A percentile compares a stretch with the other conserved stretches of the same genome.
Evolutionary conservation across 2,888 invertebrate species (phyloP).

Genomic region (Cloeon dipterum): DNA sequence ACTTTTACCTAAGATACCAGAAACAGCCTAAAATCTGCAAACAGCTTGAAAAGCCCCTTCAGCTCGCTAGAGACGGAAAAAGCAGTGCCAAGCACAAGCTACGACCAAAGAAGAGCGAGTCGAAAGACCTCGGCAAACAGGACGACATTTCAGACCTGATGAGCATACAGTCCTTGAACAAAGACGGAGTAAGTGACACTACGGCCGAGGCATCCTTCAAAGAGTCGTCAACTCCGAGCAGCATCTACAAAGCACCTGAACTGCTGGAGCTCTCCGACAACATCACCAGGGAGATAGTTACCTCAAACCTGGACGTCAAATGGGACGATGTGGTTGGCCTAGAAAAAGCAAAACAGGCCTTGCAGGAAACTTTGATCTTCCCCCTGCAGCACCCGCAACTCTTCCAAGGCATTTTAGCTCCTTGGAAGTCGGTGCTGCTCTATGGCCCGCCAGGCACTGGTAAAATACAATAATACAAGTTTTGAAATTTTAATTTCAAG

Average conservation of each 20-base stretch:
- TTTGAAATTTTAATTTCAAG: too few species aligned
- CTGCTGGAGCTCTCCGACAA: constrained; percentile 38
- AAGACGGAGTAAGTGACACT: constrained; percentile 3
- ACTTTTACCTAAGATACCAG: constrained; percentile 64
- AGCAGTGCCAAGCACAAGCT: neutral
- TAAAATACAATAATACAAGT: too few species aligned
- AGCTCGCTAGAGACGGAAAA: constrained; percentile 10
- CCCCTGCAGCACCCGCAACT: constrained; percentile 49
- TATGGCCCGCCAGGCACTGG: constrained; percentile 63
- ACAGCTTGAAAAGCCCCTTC: neutral
- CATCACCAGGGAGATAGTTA: constrained; percentile 38
- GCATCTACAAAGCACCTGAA: constrained; percentile 19
- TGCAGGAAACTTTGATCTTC: constrained; percentile 73
- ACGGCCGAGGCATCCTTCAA: constrained; percentile 1
- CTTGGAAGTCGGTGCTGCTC: constrained; percentile 66
- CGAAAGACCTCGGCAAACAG: too few species aligned
- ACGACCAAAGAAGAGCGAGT: too few species aligned
- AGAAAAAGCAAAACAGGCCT: constrained; percentile 41
- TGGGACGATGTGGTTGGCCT: constrained; percentile 71
- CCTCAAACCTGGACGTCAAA: constrained; percentile 35
- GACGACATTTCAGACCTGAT: too few species aligned
- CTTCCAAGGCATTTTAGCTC: constrained; percentile 40
- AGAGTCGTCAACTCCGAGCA: constrained; percentile 11
- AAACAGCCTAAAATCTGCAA: constrained; percentile 57
- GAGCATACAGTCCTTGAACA: too few species aligned